Evolutionary conservation across 2,888 invertebrate genomes (phyloP).

Genomic region (Kryphioiulus occultus): DNA sequence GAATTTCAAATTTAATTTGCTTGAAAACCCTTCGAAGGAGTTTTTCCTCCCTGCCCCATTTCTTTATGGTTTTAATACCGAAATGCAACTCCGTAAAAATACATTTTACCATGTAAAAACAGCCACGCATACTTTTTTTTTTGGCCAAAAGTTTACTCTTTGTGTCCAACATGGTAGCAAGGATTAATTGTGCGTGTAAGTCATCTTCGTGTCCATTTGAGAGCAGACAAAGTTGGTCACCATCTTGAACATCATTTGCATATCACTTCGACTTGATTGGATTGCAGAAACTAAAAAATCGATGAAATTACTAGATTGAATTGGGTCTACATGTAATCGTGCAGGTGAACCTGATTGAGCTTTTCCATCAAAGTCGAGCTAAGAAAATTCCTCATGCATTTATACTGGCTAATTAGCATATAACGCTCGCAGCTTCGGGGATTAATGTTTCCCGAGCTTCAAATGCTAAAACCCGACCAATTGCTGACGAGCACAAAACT

Average conservation of each 20-base stretch:
- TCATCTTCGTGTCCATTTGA: too few relatives aligned
- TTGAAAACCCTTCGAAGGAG: slow-evolving; percentile 44
- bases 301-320: neutral
- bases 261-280: neutral
- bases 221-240: neutral
- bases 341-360: neutral
- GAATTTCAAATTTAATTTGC: slow-evolving; percentile 52
- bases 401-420: neutral
- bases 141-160: neutral
- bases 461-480: neutral
- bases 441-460: neutral
- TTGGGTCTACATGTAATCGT: neutral
- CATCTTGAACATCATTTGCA: neutral
- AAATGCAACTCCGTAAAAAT: neutral
- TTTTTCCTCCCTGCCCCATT: neutral
- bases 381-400: neutral
- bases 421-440: slow-evolving; percentile 18
- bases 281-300: neutral
- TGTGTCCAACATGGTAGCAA: neutral
- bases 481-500: neutral
- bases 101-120: neutral
- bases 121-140: neutral
- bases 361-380: slow-evolving; percentile 11
- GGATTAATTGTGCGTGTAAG: neutral
- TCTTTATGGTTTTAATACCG: neutral